These are phyloP conservation scores for Drusus annulatus DNA, from an alignment of 1,140 invertebrate genomes.

Conservation along the genomic window DNA sequence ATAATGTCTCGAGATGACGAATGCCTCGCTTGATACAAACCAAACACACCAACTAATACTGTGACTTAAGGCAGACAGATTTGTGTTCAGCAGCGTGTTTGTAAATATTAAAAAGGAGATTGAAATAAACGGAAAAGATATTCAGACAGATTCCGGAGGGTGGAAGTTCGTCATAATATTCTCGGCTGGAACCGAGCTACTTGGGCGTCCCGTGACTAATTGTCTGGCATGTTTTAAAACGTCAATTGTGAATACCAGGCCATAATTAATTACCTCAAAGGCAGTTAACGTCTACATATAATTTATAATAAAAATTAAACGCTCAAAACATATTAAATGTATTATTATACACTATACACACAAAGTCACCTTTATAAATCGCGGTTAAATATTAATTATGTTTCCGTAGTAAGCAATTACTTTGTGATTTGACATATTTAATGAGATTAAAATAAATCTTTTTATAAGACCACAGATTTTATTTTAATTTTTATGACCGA, in stretches of 20 bases:
- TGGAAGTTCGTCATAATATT: slow-evolving; percentile 44
- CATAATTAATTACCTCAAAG: slow-evolving; percentile 41
- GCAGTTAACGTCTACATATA: slow-evolving; percentile 41
- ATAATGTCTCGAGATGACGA: slow-evolving; percentile 23
- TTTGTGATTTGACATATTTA: no score
- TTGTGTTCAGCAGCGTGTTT: slow-evolving; percentile 17
- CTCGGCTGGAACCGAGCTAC: slow-evolving; percentile 20
- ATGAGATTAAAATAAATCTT: no score
- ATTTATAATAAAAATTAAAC: slow-evolving; percentile 48
- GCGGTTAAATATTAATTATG: no score
- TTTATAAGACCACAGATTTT: no score
- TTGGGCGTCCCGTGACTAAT: slow-evolving; percentile 55
- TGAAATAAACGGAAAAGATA: slow-evolving; percentile 42
- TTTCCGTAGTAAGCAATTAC: no score
- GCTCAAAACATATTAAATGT: slow-evolving; percentile 4
- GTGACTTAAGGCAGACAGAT: slow-evolving; percentile 30
- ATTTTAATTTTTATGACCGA: no score
- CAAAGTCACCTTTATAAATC: no score
- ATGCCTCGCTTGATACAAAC: slow-evolving; percentile 23
- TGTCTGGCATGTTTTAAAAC: slow-evolving; percentile 46
- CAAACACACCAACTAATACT: slow-evolving; percentile 33
- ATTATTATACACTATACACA: background rate
- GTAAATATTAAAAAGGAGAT: slow-evolving; percentile 48
- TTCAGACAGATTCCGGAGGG: slow-evolving; percentile 29
- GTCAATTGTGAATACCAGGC: slow-evolving; percentile 50